Conservation (phyloP, 2,888 invertebrate genomes). For the Noctuana brunneofusca region DNA sequence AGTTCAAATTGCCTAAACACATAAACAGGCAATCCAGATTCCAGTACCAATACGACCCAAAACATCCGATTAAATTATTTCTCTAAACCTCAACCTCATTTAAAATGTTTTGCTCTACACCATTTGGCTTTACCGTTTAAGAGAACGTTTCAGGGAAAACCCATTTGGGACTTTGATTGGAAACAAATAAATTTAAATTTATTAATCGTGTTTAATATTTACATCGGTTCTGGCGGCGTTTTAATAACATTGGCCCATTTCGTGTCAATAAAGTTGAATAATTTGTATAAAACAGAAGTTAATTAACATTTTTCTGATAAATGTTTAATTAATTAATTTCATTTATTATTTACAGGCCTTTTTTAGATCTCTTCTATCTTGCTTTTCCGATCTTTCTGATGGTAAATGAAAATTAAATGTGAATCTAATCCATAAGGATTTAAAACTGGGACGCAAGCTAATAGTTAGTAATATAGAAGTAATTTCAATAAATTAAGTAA, state of each 20-base stretch:
- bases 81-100: not conserved
- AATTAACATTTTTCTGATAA: constrained; percentile 9
- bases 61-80: constrained; percentile 15
- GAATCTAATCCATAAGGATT: constrained; percentile 16
- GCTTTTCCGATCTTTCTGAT: too few relatives aligned
- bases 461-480: not conserved
- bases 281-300: not conserved
- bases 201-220: constrained; percentile 25
- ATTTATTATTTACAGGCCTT: not conserved
- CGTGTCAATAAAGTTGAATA: constrained; percentile 4
- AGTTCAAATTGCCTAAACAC: constrained; percentile 5
- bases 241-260: constrained; percentile 7
- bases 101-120: not conserved
- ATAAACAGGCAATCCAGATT: constrained; percentile 20
- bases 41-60: constrained; percentile 9
- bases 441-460: constrained; percentile 24
- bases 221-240: constrained; percentile 8
- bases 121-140: not conserved
- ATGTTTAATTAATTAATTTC: not conserved
- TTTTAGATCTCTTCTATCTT: too few relatives aligned
- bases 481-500: not conserved
- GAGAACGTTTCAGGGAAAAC: constrained; percentile 12
- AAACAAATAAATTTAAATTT: constrained; percentile 25
- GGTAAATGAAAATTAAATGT: too few relatives aligned
- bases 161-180: constrained; percentile 15